phyloP scores from a whole-genome alignment of 2,888 invertebrate genomes.

The Gibbula magus region DNA sequence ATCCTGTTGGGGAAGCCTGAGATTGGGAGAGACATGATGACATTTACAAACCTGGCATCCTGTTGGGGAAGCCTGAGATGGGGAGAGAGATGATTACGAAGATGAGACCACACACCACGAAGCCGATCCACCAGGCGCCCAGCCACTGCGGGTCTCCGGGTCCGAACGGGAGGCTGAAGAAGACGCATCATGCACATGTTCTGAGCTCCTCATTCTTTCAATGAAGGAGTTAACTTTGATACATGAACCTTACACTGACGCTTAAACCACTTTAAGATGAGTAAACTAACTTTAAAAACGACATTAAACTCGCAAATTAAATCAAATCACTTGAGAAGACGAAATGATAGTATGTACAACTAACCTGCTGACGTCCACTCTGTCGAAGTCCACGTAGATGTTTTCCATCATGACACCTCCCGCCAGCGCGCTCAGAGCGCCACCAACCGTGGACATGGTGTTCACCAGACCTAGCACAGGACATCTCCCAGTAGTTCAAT shows the following conservation, averaged over 20 bases:
- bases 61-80: conserved; percentile 51
- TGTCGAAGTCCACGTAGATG: conserved; percentile 54
- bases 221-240: too few relatives aligned
- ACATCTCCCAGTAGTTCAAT: too few relatives aligned
- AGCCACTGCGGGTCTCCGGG: conserved; percentile 50
- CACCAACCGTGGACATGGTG: conserved; percentile 51
- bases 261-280: too few relatives aligned
- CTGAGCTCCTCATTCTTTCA: too few relatives aligned
- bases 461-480: conserved; percentile 27
- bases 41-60: conserved; percentile 38
- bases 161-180: conserved; percentile 42
- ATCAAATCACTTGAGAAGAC: too few relatives aligned
- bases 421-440: conserved; percentile 50
- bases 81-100: conserved; percentile 51
- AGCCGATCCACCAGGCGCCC: conserved; percentile 58
- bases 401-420: conserved; percentile 53
- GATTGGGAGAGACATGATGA: conserved; percentile 46
- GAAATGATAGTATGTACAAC: too few relatives aligned
- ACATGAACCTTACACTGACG: too few relatives aligned
- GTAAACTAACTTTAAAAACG: too few relatives aligned
- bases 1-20: conserved; percentile 48
- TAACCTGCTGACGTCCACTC: conserved; percentile 41
- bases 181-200: too few relatives aligned
- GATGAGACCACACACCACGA: conserved; percentile 41
- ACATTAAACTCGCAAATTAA: too few relatives aligned